A percentile compares a stretch with the other conserved stretches of the same genome.
Conservation (phyloP, 2,888 invertebrate species). For the Netelia virgata region DNA sequence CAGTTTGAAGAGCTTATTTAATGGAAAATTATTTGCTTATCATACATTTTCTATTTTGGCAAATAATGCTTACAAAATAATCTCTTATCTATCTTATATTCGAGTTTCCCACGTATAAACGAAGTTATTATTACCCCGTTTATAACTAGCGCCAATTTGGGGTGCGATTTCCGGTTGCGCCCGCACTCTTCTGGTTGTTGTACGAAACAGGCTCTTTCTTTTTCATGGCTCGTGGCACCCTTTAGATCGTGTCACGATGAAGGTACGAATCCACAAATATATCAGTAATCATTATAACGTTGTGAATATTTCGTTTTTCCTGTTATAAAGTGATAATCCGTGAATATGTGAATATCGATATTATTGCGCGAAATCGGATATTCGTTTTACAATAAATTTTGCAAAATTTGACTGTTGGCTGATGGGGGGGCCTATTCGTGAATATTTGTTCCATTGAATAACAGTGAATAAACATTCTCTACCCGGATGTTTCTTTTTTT, state of each 20-base stretch:
- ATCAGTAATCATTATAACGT: slow-evolving; percentile 66
- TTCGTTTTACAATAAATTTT: slow-evolving; percentile 26
- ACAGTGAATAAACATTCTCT: background rate
- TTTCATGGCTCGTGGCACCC: slow-evolving; percentile 75
- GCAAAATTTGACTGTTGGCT: slow-evolving; percentile 53
- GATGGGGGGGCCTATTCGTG: slow-evolving; percentile 19
- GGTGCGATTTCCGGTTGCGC: slow-evolving; percentile 50
- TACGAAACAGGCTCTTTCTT: slow-evolving; percentile 70
- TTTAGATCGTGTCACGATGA: slow-evolving; percentile 74
- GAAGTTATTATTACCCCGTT: background rate
- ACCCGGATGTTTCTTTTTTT: background rate
- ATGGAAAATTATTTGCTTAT: no score
- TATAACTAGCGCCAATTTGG: slow-evolving; percentile 15
- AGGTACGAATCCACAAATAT: slow-evolving; percentile 75
- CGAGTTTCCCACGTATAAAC: no score
- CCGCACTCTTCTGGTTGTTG: slow-evolving; percentile 52
- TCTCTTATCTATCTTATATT: no score
- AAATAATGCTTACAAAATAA: no score
- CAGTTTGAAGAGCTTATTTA: no score
- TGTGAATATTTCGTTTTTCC: slow-evolving; percentile 39
- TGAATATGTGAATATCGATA: slow-evolving; percentile 61
- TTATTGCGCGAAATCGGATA: slow-evolving; percentile 38
- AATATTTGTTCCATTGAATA: slow-evolving; percentile 6
- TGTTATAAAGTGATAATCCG: slow-evolving; percentile 47
- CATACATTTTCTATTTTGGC: no score